These are phyloP conservation scores for Myiopsitta monachus DNA, from an alignment of 2,113 vertebrate genomes.

Conservation along the genomic window DNA sequence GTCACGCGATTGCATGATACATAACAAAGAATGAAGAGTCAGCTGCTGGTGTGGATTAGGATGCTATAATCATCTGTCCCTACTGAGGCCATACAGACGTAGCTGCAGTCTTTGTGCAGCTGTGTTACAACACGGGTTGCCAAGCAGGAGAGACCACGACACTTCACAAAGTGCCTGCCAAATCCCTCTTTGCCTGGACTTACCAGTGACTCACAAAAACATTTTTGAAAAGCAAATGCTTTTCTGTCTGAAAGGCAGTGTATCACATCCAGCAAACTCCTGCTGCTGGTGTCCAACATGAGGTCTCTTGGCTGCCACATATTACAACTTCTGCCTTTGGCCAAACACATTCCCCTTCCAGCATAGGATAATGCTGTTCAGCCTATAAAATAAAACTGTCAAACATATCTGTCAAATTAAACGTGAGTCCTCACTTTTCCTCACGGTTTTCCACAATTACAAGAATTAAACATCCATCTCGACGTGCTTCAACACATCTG, in stretches of 20 bases:
- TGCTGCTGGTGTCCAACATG: neutral
- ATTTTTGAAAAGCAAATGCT: neutral
- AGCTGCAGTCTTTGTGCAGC: neutral
- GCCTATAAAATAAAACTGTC: neutral
- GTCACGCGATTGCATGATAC: neutral
- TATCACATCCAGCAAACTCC: neutral
- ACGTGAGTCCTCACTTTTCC: neutral
- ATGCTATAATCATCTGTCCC: neutral
- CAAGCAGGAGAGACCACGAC: neutral
- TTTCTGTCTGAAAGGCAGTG: neutral
- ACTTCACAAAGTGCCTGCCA: neutral
- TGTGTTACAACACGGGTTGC: neutral
- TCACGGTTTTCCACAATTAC: neutral
- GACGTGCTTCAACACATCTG: neutral
- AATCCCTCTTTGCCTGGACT: neutral
- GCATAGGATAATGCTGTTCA: neutral
- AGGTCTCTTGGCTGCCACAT: neutral
- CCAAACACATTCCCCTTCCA: neutral
- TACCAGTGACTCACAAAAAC: neutral
- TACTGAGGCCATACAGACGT: fast-evolving
- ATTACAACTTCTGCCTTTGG: neutral
- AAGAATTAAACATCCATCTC: neutral
- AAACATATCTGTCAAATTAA: neutral
- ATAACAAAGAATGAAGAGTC: neutral
- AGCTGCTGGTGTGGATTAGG: neutral